Evolutionary conservation across 2,113 vertebrate genomes (phyloP).

Genomic region (Bubo bubo): DNA sequence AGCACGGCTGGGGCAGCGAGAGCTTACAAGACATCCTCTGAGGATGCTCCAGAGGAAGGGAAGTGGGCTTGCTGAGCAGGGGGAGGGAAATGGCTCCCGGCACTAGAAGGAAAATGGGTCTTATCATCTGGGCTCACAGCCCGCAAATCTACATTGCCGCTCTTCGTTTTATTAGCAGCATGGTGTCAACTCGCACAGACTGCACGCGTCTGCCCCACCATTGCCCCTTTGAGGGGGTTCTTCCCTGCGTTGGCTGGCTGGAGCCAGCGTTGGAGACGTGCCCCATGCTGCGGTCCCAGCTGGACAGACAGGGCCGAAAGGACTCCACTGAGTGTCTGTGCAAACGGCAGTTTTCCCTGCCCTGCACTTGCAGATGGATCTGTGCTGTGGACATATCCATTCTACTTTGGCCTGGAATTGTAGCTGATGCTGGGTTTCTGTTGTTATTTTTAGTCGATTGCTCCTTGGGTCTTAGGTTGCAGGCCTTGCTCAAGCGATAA

Average conservation of each 20-base stretch:
- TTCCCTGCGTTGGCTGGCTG: accelerated
- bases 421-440: not conserved
- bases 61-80: not conserved
- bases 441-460: not conserved
- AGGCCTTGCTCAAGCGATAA: not conserved
- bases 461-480: not conserved
- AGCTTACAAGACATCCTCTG: not conserved
- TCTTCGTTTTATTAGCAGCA: accelerated
- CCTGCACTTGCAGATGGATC: accelerated
- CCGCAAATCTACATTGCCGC: not conserved
- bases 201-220: accelerated
- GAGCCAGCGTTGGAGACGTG: accelerated
- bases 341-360: not conserved
- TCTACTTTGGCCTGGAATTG: not conserved
- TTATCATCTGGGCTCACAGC: not conserved
- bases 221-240: too few species aligned
- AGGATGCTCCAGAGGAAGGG: not conserved
- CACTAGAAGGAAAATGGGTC: not conserved
- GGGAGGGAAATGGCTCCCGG: not conserved
- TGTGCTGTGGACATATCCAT: accelerated
- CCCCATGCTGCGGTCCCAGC: not conserved
- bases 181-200: accelerated
- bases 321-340: accelerated
- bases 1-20: not conserved
- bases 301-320: not conserved